These are phyloP conservation scores for Sparus aurata DNA, from an alignment of 2,797 vertebrate species.

Conservation along the genomic window DNA sequence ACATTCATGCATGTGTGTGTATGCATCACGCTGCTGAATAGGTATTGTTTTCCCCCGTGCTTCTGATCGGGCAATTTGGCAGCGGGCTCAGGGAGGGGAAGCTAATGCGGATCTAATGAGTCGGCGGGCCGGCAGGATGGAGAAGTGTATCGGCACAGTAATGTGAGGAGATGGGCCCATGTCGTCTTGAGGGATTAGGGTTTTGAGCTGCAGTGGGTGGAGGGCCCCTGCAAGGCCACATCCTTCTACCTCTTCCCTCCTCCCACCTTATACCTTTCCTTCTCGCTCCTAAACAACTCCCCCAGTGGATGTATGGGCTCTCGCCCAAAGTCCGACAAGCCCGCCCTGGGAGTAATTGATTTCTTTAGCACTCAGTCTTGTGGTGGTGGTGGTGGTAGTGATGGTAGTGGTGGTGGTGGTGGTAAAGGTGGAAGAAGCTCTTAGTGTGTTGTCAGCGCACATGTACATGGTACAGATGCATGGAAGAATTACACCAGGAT, in stretches of 20 bases:
- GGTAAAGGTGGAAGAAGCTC: constrained; percentile 50
- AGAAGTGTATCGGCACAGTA: constrained; percentile 81
- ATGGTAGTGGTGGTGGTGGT: constrained; percentile 37
- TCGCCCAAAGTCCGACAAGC: constrained; percentile 57
- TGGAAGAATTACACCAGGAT: constrained; percentile 66
- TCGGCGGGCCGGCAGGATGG: constrained; percentile 73
- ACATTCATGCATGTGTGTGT: constrained; percentile 39
- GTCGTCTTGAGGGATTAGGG: constrained; percentile 77
- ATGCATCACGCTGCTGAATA: constrained; percentile 70
- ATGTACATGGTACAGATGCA: constrained; percentile 58
- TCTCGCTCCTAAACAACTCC: constrained; percentile 69
- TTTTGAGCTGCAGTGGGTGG: constrained; percentile 69
- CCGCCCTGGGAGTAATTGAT: constrained; percentile 82
- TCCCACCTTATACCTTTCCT: constrained; percentile 53
- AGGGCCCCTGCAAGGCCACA: constrained; percentile 62
- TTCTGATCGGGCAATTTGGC: constrained; percentile 81
- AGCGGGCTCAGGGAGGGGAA: constrained; percentile 73
- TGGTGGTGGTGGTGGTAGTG: constrained; percentile 30
- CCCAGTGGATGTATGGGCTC: constrained; percentile 73
- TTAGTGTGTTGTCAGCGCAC: constrained; percentile 58
- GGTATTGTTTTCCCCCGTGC: constrained; percentile 80
- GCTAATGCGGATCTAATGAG: constrained; percentile 87
- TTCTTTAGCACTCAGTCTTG: constrained; percentile 72
- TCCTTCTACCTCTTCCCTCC: constrained; percentile 53
- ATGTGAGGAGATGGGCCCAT: constrained; percentile 81